Conservation (phyloP, 37 sponge, comb jelly and placozoan species). For the Crambe crambe region DNA sequence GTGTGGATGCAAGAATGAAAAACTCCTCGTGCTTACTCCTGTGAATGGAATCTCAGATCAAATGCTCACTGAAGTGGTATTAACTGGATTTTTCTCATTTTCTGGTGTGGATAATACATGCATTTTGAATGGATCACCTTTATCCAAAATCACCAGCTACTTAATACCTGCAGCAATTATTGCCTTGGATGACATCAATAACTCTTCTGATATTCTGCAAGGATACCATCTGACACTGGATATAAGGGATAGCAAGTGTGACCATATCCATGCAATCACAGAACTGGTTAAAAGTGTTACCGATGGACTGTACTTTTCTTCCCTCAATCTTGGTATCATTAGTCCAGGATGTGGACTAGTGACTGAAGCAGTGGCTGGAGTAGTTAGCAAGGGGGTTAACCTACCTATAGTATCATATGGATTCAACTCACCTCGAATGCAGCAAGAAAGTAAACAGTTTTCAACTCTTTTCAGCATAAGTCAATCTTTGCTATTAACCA, state of each 20-base stretch:
- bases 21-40: not conserved
- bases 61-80: not conserved
- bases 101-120: not conserved
- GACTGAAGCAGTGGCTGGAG: not conserved
- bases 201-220: not conserved
- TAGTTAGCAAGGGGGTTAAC: not conserved
- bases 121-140: too few relatives aligned
- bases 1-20: not conserved
- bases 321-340: slow-evolving; percentile 6
- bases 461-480: not conserved
- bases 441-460: not conserved
- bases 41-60: not conserved
- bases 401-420: slow-evolving; percentile 21
- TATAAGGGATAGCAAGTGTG: slow-evolving; percentile 5
- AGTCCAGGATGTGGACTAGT: slow-evolving; percentile 18
- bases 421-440: not conserved
- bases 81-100: slow-evolving; percentile 12
- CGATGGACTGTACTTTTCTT: not conserved
- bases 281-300: slow-evolving; percentile 5
- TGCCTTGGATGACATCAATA: slow-evolving; percentile 30
- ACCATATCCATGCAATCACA: not conserved
- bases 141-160: not conserved
- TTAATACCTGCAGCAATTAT: slow-evolving; percentile 21
- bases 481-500: not conserved
- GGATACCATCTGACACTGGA: slow-evolving; percentile 12